A percentile compares a stretch with the other conserved stretches of the same genome.
Evolutionary conservation across 2,888 invertebrate species (phyloP).

Genomic region (Cheilosia scutellata): DNA sequence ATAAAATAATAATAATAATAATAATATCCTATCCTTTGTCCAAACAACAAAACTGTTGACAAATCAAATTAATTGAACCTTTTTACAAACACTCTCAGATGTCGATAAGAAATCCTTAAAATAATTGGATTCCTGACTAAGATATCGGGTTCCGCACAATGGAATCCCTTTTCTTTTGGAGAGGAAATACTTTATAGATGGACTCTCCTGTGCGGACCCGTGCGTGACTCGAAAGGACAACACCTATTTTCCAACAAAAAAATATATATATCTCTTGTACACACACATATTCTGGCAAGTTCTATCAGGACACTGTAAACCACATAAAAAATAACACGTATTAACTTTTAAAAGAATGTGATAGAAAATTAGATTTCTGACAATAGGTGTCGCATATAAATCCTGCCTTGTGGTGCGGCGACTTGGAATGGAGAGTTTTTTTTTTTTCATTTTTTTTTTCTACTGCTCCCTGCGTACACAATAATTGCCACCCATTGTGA

Average conservation of each 20-base stretch:
- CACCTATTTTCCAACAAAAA: constrained; percentile 38
- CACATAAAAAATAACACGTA: constrained; percentile 73
- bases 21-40: not conserved
- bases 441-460: not conserved
- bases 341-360: constrained; percentile 75
- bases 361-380: constrained; percentile 76
- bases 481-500: constrained; percentile 75
- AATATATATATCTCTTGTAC: not conserved
- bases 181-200: constrained; percentile 6
- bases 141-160: constrained; percentile 56
- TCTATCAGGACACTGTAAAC: constrained; percentile 48
- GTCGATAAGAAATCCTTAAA: constrained; percentile 73
- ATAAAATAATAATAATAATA: not conserved
- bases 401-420: constrained; percentile 24
- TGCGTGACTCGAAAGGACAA: constrained; percentile 75
- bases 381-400: constrained; percentile 75
- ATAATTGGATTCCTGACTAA: constrained; percentile 67
- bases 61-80: constrained; percentile 74
- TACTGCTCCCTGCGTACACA: constrained; percentile 53
- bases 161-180: constrained; percentile 49
- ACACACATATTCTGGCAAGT: constrained; percentile 7
- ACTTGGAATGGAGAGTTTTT: not conserved
- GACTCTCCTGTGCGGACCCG: constrained; percentile 29
- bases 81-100: constrained; percentile 44
- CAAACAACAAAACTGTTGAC: constrained; percentile 63